Base-by-base conservation (phyloP, 2,797 vertebrate species). In the Characodon lateralis region DNA sequence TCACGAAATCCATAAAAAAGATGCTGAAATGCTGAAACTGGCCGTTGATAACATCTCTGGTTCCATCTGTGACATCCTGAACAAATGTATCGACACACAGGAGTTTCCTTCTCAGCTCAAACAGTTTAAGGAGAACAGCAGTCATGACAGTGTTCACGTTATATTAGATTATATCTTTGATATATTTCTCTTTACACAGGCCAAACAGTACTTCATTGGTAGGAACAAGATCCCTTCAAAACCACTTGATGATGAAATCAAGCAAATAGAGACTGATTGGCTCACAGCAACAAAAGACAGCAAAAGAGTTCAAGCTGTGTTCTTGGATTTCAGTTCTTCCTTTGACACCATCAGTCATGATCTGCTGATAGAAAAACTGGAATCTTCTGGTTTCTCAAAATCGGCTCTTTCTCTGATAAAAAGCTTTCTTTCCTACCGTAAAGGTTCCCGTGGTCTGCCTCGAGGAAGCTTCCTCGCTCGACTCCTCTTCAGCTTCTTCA, bases 11-110 rank as follows among this genome's bases (percentile, higher is more conserved):
- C 28, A 31, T 31, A 31, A 31, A 31, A 31, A 31, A 31, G 28
- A 31, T 31, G 35, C 8, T 22, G 7, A 65, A 39, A 6, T 65
- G 31, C 20, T 65, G 31, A 41, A 39, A 65, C 31, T 10, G 22
- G 16, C 61, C 39, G 61, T 7, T 39, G 61, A 65, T 65, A 6
- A 65, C 61, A 39, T 65, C 35, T 65, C 61, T 65, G 61, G 2
- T 65, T 18, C 61, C 35, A 41, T 66, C 35, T 1, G 18, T 66
- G 20, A 66, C 35, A 66, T 66, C 63, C 35, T 66, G 35, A 66
- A 41, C 35, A 22, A 8, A 41, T 41, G 3, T 6, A 18, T 35
- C 14, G 13, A 13, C 1, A 7, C 0, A 0, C 3, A 9, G 0
- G 1, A 3, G 4, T 9, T 65, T 9, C 61, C 61, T 35, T 31